Evolutionary conservation across 2,797 vertebrate genomes (phyloP).

Genomic region (Falco concolor): DNA sequence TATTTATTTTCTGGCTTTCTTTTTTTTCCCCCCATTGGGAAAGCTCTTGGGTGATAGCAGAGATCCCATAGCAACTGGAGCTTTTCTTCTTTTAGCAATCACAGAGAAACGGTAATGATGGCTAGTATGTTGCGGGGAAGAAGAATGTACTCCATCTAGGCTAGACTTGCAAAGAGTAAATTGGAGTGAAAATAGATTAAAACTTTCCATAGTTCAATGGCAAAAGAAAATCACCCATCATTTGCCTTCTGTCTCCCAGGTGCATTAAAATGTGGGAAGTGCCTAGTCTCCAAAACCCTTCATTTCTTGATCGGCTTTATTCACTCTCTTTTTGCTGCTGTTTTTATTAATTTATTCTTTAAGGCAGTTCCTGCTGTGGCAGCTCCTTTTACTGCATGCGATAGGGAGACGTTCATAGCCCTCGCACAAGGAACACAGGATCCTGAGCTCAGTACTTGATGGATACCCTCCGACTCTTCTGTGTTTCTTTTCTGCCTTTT

Average conservation of each 20-base stretch:
- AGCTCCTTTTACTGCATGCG: background rate
- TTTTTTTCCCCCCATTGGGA: background rate
- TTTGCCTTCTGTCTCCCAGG: constrained; percentile 43
- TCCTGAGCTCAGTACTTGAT: background rate
- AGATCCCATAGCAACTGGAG: constrained; percentile 15
- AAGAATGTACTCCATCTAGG: constrained; percentile 27
- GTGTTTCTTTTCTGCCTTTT: background rate
- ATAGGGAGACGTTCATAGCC: background rate
- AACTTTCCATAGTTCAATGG: constrained; percentile 39
- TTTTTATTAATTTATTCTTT: constrained; percentile 41
- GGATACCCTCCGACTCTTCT: background rate
- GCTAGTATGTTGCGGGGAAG: background rate
- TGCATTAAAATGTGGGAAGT: constrained; percentile 15
- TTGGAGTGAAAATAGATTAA: constrained; percentile 50
- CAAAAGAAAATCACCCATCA: constrained; percentile 32
- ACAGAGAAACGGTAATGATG: background rate
- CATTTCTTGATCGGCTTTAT: constrained; percentile 35
- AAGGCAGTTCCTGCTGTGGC: background rate
- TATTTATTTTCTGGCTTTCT: constrained; percentile 11
- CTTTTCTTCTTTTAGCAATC: background rate
- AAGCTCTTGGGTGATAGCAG: constrained; percentile 18
- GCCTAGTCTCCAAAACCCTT: constrained; percentile 15
- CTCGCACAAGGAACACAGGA: background rate
- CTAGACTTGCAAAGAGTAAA: constrained; percentile 36
- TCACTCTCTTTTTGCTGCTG: background rate